These are phyloP conservation scores for Cladopsammia gracilis DNA, from an alignment of 64 coral and sea anemone genomes.

Conservation along the genomic window DNA sequence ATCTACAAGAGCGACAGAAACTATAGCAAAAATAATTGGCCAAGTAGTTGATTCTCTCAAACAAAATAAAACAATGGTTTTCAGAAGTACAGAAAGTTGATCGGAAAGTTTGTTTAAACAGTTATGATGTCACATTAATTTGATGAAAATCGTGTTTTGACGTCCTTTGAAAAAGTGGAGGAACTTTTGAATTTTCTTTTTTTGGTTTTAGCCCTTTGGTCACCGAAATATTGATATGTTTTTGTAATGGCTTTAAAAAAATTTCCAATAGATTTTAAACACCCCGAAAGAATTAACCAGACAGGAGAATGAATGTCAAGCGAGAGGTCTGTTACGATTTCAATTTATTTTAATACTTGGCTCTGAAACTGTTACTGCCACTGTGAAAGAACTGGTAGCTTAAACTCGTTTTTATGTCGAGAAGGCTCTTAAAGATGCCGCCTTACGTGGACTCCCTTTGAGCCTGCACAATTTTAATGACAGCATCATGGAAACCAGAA, in stretches of 20 bases:
- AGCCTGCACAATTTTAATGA: constrained; percentile 33
- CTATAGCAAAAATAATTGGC: constrained; percentile 56
- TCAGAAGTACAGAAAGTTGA: constrained; percentile 46
- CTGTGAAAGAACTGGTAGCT: constrained; percentile 33
- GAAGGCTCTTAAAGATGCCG: constrained; percentile 42
- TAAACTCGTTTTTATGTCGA: constrained; percentile 25
- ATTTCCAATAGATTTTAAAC: not conserved
- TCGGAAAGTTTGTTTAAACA: constrained; percentile 36
- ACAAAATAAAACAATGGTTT: constrained; percentile 57
- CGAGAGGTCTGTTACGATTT: constrained; percentile 37
- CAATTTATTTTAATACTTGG: constrained; percentile 51
- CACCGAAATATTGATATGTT: constrained; percentile 22
- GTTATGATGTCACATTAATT: constrained; percentile 52
- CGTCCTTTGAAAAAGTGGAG: constrained; percentile 33
- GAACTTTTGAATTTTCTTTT: constrained; percentile 44
- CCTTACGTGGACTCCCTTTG: constrained; percentile 18
- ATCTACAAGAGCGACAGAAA: constrained; percentile 69
- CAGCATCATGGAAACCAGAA: constrained; percentile 46
- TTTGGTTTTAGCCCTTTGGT: constrained; percentile 30
- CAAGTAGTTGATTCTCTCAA: constrained; percentile 37
- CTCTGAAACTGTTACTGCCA: constrained; percentile 43
- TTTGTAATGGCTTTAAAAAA: not conserved
- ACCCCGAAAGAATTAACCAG: constrained; percentile 27
- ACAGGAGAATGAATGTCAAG: not conserved
- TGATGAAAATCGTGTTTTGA: constrained; percentile 44